Percentiles rank a stretch among this genome's conserved stretches.
phyloP scores from a whole-genome alignment of 53 echinoderm and acorn worm genomes.

The Patiria pectinifera region DNA sequence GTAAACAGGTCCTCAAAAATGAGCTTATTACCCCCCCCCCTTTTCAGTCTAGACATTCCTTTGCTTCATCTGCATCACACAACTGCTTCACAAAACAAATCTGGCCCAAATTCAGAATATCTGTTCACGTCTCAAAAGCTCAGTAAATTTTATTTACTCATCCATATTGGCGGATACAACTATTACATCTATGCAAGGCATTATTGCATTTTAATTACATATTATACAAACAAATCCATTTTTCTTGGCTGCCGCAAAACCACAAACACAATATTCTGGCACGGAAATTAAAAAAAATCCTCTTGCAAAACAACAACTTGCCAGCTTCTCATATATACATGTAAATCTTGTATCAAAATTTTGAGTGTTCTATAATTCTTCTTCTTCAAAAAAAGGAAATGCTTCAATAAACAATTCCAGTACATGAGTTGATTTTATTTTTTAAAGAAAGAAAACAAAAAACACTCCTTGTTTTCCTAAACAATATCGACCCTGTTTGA shows the following conservation, averaged over 20 bases:
- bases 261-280: conserved; percentile 22
- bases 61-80: neutral
- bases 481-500: conserved; percentile 30
- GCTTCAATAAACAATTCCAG: neutral
- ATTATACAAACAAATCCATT: conserved; percentile 46
- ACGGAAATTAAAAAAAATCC: neutral
- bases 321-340: conserved; percentile 51
- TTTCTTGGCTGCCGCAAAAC: conserved; percentile 29
- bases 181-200: conserved; percentile 53
- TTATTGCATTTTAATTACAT: conserved; percentile 52
- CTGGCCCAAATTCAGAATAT: neutral
- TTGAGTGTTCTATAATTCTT: neutral
- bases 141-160: conserved; percentile 64
- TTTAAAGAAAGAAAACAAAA: neutral
- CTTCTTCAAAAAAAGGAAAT: neutral
- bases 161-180: conserved; percentile 51
- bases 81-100: neutral
- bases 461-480: neutral
- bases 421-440: conserved; percentile 27
- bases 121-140: conserved; percentile 24
- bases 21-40: too few relatives aligned
- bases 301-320: conserved; percentile 33
- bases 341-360: conserved; percentile 52
- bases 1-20: too few relatives aligned
- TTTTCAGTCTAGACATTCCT: neutral